Conservation (phyloP, 64 coral and sea anemone species). For the Montipora foliosa region DNA sequence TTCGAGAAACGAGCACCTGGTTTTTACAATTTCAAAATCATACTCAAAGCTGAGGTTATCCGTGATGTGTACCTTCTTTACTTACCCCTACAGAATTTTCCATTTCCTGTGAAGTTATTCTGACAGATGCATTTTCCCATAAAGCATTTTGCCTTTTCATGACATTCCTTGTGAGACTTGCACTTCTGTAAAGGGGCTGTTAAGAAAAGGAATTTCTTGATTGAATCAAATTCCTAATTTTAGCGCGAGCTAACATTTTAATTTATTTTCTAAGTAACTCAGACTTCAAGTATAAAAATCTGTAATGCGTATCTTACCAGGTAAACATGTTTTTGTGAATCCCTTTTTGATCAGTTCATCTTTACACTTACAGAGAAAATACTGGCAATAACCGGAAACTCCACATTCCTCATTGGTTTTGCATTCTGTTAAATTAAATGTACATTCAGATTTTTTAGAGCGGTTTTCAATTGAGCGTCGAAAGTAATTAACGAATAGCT, state of each 20-base stretch:
- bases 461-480: no score
- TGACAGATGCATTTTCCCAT: conserved; percentile 26
- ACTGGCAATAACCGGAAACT: not conserved
- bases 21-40: no score
- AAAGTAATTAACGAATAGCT: no score
- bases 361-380: not conserved
- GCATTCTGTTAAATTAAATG: not conserved
- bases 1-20: no score
- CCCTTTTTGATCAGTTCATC: conserved; percentile 19
- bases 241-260: no score
- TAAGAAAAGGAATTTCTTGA: not conserved
- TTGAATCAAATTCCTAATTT: not conserved
- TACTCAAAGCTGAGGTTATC: no score
- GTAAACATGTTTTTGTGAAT: not conserved
- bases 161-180: not conserved
- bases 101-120: conserved; percentile 25
- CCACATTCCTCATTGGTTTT: not conserved
- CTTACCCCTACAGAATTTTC: conserved; percentile 40
- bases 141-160: conserved; percentile 10
- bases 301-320: not conserved
- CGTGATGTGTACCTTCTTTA: not conserved
- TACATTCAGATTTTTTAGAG: no score
- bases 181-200: conserved; percentile 9
- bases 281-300: not conserved
- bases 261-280: no score